Evolutionary conservation across 2,113 vertebrate species (phyloP), one percentile per base, ranked within the genome.

Genomic region (Euleptes europaea): DNA sequence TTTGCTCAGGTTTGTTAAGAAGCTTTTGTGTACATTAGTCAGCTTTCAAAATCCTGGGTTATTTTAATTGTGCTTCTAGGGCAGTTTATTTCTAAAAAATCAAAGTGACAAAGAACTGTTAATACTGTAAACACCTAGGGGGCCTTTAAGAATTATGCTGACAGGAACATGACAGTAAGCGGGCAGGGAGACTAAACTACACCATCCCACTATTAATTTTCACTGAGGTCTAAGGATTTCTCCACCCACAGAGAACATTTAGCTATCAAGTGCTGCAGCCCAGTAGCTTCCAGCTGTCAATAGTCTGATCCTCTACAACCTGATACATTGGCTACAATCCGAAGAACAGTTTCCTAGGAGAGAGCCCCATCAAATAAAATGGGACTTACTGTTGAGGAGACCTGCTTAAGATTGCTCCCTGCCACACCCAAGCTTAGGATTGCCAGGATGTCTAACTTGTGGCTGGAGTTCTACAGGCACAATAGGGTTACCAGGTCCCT

Each of bases 71-170:
- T 54, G 33, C 23, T 83, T 65, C 70, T 42, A 54, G 38, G 40
- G 63, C 54, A 74, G 57, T 74, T 83, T 83, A 44, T 83, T 83
- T 83, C 74, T 63, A 26, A 74, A n/a, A 63, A 83, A 6, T 10
- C 28, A 47, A 44, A 73, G 81, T 74, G 70, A 73, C 54, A 72
- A 31, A 63, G 70, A 47, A 40, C 33, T 72, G 31, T 71, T 73
- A 80, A 49, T 73, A 80, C 79, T 73, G 44, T 80, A 72, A 80
- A 35, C 40, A 54, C 63, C 42, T 65, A 57, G 54, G 73, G n/a
- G 26, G 21, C 40, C 35, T 63, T 60, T 47, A 35, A 78, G 67
- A 80, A 85, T 60, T 72, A n/a, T 54, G 35, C 17, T 73, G 54
- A 33, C n/a, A 73, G 57, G 57, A 63, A 9, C n/a, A 10, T 73